Conservation (phyloP, 2,797 vertebrate species). For the Dipus sagitta region DNA sequence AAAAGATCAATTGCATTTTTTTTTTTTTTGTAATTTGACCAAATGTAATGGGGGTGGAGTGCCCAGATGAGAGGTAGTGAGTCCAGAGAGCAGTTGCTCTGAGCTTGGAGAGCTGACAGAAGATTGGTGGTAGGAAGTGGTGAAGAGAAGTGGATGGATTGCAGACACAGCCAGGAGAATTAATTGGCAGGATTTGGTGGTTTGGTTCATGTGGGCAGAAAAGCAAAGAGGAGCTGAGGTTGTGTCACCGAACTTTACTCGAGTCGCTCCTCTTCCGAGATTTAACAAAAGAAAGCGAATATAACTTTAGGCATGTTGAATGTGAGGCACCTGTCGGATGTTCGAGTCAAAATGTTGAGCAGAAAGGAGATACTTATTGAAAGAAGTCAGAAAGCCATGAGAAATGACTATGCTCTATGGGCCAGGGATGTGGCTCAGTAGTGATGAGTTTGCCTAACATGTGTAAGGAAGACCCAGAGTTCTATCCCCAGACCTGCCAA, state of each 20-base stretch:
- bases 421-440: neutral
- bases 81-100: neutral
- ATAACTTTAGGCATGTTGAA: neutral
- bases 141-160: neutral
- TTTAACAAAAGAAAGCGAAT: neutral
- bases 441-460: neutral
- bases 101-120: neutral
- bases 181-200: neutral
- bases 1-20: neutral
- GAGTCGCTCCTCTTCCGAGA: neutral
- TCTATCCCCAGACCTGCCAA: neutral
- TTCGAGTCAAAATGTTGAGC: conserved; percentile 30
- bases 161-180: neutral
- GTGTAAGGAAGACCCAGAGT: too few relatives aligned
- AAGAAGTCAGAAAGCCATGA: conserved; percentile 4
- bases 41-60: neutral
- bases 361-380: neutral
- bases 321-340: neutral
- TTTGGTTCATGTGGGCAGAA: neutral
- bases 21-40: conserved; percentile 16
- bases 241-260: neutral
- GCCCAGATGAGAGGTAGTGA: neutral
- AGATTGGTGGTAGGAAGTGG: conserved; percentile 7
- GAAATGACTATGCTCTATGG: neutral
- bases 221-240: neutral